Evolutionary conservation across 2,113 vertebrate species (phyloP).

Genomic region (Strigops habroptila): DNA sequence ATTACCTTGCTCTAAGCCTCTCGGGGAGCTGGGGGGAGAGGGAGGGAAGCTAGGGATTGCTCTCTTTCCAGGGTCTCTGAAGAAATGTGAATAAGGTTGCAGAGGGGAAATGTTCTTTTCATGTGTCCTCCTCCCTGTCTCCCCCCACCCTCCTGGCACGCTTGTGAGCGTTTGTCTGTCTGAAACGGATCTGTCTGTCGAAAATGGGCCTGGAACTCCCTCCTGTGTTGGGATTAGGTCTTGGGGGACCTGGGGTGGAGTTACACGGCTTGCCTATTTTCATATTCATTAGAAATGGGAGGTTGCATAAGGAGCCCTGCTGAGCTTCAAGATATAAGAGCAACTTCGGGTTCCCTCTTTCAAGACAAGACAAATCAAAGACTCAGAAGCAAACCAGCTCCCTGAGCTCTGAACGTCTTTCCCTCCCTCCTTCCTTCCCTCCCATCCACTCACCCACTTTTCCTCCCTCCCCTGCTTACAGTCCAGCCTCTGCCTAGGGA

Average conservation of each 20-base stretch:
- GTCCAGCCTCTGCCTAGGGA: constrained; percentile 56
- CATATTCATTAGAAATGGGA: constrained; percentile 84
- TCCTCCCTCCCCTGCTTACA: constrained; percentile 22
- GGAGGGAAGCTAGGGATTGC: neutral
- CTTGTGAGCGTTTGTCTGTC: neutral
- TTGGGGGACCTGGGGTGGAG: constrained; percentile 82
- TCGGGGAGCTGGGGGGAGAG: neutral
- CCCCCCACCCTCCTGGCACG: neutral
- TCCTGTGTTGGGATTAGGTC: constrained; percentile 64
- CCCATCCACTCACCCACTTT: neutral
- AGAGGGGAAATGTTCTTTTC: neutral
- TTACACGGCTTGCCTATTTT: constrained; percentile 72
- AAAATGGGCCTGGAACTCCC: constrained; percentile 69
- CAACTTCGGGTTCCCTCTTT: constrained; percentile 71
- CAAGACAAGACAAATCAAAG: constrained; percentile 81
- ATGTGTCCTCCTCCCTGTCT: neutral
- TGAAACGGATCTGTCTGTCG: constrained; percentile 48
- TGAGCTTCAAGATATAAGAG: constrained; percentile 88
- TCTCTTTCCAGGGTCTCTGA: constrained; percentile 36
- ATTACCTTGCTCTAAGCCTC: constrained; percentile 32
- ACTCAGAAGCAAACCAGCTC: constrained; percentile 60
- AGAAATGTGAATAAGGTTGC: constrained; percentile 39
- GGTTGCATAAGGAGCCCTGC: constrained; percentile 74
- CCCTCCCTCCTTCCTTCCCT: constrained; percentile 46
- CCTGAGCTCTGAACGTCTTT: constrained; percentile 14